Percentiles rank a stretch among this genome's conserved stretches.
Conservation (phyloP, 2,888 invertebrate species). For the Busseola fusca region DNA sequence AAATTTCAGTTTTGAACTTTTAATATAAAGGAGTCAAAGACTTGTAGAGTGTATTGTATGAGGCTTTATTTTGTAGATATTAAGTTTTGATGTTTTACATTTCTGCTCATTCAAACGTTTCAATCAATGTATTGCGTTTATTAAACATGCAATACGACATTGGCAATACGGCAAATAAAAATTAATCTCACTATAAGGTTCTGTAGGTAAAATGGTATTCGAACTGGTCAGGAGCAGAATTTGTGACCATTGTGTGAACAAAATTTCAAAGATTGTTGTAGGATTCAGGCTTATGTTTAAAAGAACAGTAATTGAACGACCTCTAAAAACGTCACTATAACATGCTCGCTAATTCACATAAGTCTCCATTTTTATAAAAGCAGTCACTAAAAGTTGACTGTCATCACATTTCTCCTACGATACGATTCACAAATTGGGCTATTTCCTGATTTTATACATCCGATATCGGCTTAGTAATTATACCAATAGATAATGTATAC, state of each 20-base stretch:
- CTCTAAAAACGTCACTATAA: neutral
- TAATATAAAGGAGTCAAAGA: slow-evolving; percentile 34
- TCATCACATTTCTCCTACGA: neutral
- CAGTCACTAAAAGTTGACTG: neutral
- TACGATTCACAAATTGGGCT: neutral
- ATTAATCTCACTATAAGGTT: neutral
- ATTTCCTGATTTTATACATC: neutral
- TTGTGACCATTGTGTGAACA: neutral
- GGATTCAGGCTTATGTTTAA: neutral
- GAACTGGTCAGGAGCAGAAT: neutral
- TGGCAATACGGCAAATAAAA: neutral
- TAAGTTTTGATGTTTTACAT: neutral
- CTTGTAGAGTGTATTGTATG: slow-evolving; percentile 4
- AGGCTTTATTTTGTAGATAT: neutral
- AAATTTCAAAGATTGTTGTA: neutral
- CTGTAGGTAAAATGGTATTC: no score
- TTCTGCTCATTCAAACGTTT: neutral
- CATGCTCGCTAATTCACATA: neutral
- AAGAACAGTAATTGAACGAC: neutral
- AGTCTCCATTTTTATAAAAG: neutral
- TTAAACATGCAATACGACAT: neutral
- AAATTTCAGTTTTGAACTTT: slow-evolving; percentile 35
- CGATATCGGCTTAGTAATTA: slow-evolving; percentile 8
- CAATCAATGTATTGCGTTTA: neutral
- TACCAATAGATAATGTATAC: slow-evolving; percentile 2